Percentiles rank a stretch among this genome's conserved stretches.
phyloP scores from a whole-genome alignment of 2,888 invertebrate species.

The Malthinus flaveolus region DNA sequence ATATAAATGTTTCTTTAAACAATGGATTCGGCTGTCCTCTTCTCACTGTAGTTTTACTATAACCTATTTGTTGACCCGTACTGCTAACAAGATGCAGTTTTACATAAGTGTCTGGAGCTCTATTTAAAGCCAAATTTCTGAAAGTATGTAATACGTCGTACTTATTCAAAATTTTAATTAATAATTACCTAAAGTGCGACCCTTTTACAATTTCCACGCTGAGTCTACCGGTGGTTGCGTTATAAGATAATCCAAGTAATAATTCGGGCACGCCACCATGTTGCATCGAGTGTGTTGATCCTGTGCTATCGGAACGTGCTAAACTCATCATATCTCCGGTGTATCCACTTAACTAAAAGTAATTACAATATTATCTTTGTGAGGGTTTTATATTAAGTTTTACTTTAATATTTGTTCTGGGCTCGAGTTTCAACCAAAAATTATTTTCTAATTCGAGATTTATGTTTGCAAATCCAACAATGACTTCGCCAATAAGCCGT shows the following conservation, averaged over 20 bases:
- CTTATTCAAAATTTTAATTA: background rate
- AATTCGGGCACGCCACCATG: constrained; percentile 91
- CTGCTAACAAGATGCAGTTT: constrained; percentile 90
- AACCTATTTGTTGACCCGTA: constrained; percentile 89
- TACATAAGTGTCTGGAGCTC: constrained; percentile 92
- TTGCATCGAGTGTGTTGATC: constrained; percentile 89
- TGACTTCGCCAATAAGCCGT: constrained; percentile 86
- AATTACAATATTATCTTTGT: background rate
- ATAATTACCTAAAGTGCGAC: constrained; percentile 64
- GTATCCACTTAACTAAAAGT: constrained; percentile 56
- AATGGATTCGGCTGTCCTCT: constrained; percentile 94
- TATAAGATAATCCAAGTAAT: constrained; percentile 86
- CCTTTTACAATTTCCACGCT: constrained; percentile 87
- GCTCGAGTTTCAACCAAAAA: constrained; percentile 84
- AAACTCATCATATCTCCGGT: constrained; percentile 73
- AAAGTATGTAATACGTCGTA: constrained; percentile 45
- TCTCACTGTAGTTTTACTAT: constrained; percentile 89
- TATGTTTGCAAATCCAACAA: constrained; percentile 86
- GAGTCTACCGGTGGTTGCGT: constrained; percentile 90
- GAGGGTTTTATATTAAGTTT: constrained; percentile 27
- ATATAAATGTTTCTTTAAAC: constrained; percentile 95
- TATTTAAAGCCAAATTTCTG: constrained; percentile 74
- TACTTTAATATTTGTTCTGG: constrained; percentile 64
- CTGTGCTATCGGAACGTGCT: constrained; percentile 90
- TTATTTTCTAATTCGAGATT: constrained; percentile 90